Base-by-base conservation (phyloP, 2,113 vertebrate species). In the Columba janthina region DNA sequence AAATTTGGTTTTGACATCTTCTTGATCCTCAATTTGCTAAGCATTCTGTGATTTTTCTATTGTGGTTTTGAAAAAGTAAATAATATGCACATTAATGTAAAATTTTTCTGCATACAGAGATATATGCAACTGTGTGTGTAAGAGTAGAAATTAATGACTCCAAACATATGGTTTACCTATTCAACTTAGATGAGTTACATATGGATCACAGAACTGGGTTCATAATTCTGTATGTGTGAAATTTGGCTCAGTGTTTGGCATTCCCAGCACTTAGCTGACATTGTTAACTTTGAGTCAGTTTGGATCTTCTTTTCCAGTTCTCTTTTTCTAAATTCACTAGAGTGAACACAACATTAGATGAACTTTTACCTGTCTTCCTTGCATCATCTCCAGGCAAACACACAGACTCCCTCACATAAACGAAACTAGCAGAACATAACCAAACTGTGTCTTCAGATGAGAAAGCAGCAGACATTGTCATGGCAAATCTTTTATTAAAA, bases 1-100 rank as follows among this genome's bases (percentile, higher is more conserved):
- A 91, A 93, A 90, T 66, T 82, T 71, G 31, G 0, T 12, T 91
- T 94, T 88, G 85, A 60, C 12, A 32, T 96, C 77, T 60, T 96
- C 77, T 60, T 88, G 54, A 10, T 15, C 36, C 26, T 84, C 65
- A 85, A 11, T 78, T 89, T 6, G 11, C 12, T 74, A 58, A 62
- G 26, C 19, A 75, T 34, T 74, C n/a, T 80, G 13, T 82, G 31
- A 69, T 19, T 70, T 48, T 66, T 66, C 28, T 53, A 16, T 16
- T 20, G 11, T 0, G 1, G n/a, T 86, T 86, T 62, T 19, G 2
- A 50, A 86, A 81, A 67, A n/a, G 7, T 29, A 64, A 85, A 51
- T 42, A 75, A 15, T 57, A 56, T 53, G 9, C 6, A 46, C 8
- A 15, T 1, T 72, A 62, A 56, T 82, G 61, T 36, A 44, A 61